These are phyloP conservation scores for Agrenia bidenticulata DNA, from an alignment of 2,888 invertebrate genomes.

Conservation along the genomic window DNA sequence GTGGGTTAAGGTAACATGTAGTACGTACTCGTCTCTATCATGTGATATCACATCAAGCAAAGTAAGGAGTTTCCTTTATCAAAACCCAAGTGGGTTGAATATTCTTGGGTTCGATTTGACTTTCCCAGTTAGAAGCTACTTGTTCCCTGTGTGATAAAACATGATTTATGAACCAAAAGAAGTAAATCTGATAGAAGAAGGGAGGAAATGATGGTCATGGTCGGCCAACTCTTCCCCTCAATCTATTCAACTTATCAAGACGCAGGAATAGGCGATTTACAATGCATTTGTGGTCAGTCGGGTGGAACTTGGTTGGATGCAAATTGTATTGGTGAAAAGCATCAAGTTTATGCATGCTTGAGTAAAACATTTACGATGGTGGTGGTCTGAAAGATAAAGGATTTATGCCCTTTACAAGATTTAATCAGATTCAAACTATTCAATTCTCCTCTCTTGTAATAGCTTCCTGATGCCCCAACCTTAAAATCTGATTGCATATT, in stretches of 20 bases:
- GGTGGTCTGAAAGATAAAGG: background rate
- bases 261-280: conserved; percentile 6
- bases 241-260: conserved; percentile 21
- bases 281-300: conserved; percentile 20
- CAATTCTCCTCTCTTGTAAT: background rate
- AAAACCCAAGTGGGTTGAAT: conserved; percentile 8
- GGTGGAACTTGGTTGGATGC: background rate
- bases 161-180: conserved; percentile 43
- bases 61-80: conserved; percentile 8
- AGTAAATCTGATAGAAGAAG: conserved; percentile 21
- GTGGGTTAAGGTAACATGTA: no score
- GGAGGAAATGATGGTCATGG: conserved; percentile 22
- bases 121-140: background rate
- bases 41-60: background rate
- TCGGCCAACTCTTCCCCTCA: conserved; percentile 15
- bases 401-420: background rate
- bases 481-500: background rate
- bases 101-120: conserved; percentile 1
- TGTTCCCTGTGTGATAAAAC: conserved; percentile 41
- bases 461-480: background rate
- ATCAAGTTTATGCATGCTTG: background rate
- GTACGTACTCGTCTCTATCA: no score
- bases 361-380: background rate
- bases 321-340: conserved; percentile 16
- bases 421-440: background rate